Base-by-base conservation (phyloP, 1,140 invertebrate species). In the Reticulitermes speratus region DNA sequence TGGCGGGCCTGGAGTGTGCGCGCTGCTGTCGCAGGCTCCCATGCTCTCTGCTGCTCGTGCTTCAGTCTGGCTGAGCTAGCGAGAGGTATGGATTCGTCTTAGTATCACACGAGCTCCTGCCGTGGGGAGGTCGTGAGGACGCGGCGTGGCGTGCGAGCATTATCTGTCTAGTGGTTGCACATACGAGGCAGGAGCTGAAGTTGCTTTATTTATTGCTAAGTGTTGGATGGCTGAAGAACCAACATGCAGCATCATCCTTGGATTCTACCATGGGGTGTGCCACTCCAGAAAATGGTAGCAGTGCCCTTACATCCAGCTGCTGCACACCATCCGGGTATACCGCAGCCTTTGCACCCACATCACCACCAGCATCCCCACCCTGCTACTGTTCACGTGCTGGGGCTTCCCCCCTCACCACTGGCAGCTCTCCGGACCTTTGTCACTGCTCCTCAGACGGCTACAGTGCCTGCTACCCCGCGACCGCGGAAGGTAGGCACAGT, bases 191-290 rank as follows among this genome's bases (percentile, higher is more conserved):
- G 19, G 52, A 55, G 52, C 52, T 21, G 52, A 55, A 55, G 52
- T 55, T 21, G 5, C 52, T 55, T 5, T 55, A 2, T 19, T 5
- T 19, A 55, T 55, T 12, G 25, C 12, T 21, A 12, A 84, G 83
- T 81, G 82, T 75, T 75, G 48, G 69, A 86, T 65, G 45, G 81
- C 85, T 81, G 85, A 45, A 45, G 44, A 45, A 84, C 81, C 38
- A 81, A 16, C 83, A 92, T 91, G 91, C 91, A 92, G 88, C 92
- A 93, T 88, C 91, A 91, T 88, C 90, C 91, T 48, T 93, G 92
- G 92, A 92, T 92, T 88, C 88, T 93, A 87, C 92, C 92, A 45
- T 93, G 92, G 92, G 92, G 92, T 25, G 90, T 93, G 86, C 91
- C 92, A 86, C 87, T 92, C 87, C 92, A 92, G 88, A 93, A 93